Conservation (phyloP, 2,797 vertebrate species). For the Micropoecilia bifurca region DNA sequence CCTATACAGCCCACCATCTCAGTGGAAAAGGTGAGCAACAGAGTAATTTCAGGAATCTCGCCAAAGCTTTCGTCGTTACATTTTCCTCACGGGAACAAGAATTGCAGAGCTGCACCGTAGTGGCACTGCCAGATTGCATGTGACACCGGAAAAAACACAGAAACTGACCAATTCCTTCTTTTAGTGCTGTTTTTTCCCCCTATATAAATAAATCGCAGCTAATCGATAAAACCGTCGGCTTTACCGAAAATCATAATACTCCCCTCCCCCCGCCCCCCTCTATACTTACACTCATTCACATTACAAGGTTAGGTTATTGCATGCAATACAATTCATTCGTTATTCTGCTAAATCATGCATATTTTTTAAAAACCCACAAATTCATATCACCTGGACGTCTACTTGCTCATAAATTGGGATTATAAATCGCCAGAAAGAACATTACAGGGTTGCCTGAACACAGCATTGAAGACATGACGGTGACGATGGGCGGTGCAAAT, state of each 20-base stretch:
- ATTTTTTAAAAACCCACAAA: constrained; percentile 63
- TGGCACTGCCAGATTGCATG: neutral
- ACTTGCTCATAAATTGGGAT: constrained; percentile 70
- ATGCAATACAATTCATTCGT: constrained; percentile 85
- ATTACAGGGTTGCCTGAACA: constrained; percentile 60
- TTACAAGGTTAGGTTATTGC: constrained; percentile 85
- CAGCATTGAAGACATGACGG: constrained; percentile 59
- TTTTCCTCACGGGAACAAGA: constrained; percentile 50
- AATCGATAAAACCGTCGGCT: neutral
- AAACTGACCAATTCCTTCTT: neutral
- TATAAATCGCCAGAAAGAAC: constrained; percentile 64
- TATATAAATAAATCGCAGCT: neutral
- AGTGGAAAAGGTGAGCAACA: constrained; percentile 66
- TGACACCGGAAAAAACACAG: neutral
- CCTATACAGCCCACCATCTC: constrained; percentile 72
- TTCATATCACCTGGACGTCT: constrained; percentile 65
- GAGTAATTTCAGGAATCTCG: constrained; percentile 49
- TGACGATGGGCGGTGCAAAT: constrained; percentile 62
- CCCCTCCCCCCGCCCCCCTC: neutral
- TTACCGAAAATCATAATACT: constrained; percentile 54
- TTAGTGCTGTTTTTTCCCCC: neutral
- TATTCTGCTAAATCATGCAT: constrained; percentile 82
- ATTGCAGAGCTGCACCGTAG: constrained; percentile 15
- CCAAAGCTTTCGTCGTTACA: constrained; percentile 17
- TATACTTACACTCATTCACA: constrained; percentile 72